Conservation (phyloP, 2,888 invertebrate species). For the Beris morrisii region DNA sequence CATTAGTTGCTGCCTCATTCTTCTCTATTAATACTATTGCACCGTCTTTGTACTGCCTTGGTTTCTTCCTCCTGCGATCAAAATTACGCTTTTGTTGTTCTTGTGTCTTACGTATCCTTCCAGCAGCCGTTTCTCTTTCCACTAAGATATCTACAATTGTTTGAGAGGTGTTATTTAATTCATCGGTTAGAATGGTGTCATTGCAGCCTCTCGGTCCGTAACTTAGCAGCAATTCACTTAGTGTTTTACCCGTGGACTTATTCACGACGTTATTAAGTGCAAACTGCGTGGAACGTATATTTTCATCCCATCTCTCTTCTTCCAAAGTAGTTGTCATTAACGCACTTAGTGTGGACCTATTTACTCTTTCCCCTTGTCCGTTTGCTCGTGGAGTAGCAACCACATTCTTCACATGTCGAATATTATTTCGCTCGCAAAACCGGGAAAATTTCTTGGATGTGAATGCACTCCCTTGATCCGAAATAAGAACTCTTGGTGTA, state of each 20-base stretch:
- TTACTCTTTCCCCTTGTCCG: not conserved
- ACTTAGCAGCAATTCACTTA: constrained; percentile 39
- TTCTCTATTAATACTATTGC: constrained; percentile 43
- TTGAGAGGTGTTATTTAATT: not conserved
- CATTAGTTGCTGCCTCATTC: constrained; percentile 37
- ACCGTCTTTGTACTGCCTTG: constrained; percentile 35
- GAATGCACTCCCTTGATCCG: constrained; percentile 38
- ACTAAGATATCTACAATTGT: constrained; percentile 13
- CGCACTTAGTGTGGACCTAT: constrained; percentile 1
- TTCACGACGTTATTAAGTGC: constrained; percentile 17
- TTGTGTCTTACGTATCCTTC: constrained; percentile 32
- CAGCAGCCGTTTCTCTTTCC: no score
- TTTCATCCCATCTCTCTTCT: constrained; percentile 15
- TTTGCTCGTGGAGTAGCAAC: constrained; percentile 1
- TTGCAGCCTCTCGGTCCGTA: constrained; percentile 31
- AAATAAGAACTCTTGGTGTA: not conserved
- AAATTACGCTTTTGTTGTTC: constrained; percentile 29
- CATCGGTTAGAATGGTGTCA: constrained; percentile 26
- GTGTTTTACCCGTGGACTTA: constrained; percentile 37
- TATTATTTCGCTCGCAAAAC: not conserved
- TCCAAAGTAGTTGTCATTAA: not conserved
- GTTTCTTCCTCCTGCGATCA: constrained; percentile 28
- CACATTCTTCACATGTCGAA: constrained; percentile 10
- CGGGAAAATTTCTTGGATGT: not conserved
- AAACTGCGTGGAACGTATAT: constrained; percentile 4